phyloP scores from a whole-genome alignment of 2,113 vertebrate species.

The Apteryx mantelli region DNA sequence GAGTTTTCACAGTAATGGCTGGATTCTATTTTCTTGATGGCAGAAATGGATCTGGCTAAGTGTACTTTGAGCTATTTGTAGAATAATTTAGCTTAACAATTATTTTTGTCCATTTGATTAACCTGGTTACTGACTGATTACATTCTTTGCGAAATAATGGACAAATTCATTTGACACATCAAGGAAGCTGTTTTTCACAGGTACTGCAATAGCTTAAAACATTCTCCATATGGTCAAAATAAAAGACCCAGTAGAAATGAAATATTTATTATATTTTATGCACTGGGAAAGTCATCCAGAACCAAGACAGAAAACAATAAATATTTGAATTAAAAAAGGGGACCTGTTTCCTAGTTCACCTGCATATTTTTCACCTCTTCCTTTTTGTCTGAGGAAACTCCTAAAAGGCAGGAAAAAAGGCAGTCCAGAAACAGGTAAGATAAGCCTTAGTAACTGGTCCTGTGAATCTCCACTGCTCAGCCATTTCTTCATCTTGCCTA shows the following conservation, averaged over 20 bases:
- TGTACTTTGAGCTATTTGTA: not conserved
- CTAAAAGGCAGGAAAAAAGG: not conserved
- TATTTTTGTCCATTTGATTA: not conserved
- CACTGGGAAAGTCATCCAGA: not conserved
- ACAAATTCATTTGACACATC: not conserved
- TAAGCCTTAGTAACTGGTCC: not conserved
- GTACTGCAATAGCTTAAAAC: not conserved
- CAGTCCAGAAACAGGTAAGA: not conserved
- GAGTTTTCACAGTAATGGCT: not conserved
- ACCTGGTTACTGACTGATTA: not conserved
- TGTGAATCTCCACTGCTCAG: not conserved
- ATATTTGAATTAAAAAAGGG: not conserved
- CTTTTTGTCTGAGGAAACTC: not conserved
- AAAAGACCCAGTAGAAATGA: not conserved
- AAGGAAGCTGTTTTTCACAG: not conserved
- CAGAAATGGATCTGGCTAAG: not conserved
- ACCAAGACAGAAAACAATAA: not conserved
- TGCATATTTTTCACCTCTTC: not conserved
- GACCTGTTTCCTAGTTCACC: fast-evolving
- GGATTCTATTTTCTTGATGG: not conserved
- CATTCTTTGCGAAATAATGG: not conserved
- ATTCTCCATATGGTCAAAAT: not conserved
- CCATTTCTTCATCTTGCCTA: not conserved
- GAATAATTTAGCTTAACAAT: not conserved
- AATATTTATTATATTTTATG: not conserved